Percentiles rank a stretch among this genome's conserved stretches.
phyloP scores from a whole-genome alignment of 2,888 invertebrate species.

The Dasypogon diadema region DNA sequence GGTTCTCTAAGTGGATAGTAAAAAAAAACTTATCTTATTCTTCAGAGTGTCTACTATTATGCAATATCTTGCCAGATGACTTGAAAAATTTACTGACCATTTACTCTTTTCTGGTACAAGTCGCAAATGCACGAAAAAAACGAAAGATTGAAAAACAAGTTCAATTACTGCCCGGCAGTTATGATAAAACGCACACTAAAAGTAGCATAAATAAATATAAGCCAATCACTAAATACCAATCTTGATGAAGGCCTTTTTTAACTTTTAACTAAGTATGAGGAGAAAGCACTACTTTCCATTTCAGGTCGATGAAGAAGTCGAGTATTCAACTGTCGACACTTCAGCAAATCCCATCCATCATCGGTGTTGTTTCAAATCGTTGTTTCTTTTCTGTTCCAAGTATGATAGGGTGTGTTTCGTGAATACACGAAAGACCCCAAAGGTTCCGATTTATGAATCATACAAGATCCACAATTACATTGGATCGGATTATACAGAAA shows the following conservation, averaged over 20 bases:
- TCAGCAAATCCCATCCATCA: too few relatives aligned
- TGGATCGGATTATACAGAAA: too few relatives aligned
- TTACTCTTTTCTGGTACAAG: not conserved
- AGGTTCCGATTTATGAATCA: too few relatives aligned
- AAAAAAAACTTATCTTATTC: conserved; percentile 1
- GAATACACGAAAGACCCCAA: too few relatives aligned
- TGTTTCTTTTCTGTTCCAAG: too few relatives aligned
- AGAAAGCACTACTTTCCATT: conserved; percentile 31
- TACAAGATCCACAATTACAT: too few relatives aligned
- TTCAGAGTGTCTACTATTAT: not conserved
- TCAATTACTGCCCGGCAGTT: not conserved
- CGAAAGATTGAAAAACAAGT: conserved; percentile 6
- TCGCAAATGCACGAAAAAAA: conserved; percentile 7
- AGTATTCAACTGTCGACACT: too few relatives aligned
- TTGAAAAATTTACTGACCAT: conserved; percentile 15
- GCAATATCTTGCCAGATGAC: not conserved
- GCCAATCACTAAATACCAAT: conserved; percentile 8
- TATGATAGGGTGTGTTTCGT: too few relatives aligned
- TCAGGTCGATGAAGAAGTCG: not conserved
- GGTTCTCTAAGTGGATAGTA: conserved; percentile 11
- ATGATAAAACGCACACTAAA: not conserved
- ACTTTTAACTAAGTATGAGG: not conserved
- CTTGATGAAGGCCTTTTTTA: not conserved
- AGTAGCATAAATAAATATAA: conserved; percentile 25
- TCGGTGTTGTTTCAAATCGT: too few relatives aligned